Percentiles rank a stretch among this genome's conserved stretches.
phyloP scores from a whole-genome alignment of 2,113 vertebrate genomes.

The Macaca fascicularis region T2T-MFA8v1.1 NC_088380.1:40260501-40261000 shows the following conservation, averaged over 20 bases:
- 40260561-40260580: background rate
- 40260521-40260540: background rate
- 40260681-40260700: background rate
- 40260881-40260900: background rate
- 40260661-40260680: background rate
- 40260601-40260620: background rate
- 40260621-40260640: background rate
- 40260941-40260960: background rate
- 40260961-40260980: background rate
- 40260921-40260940: background rate
- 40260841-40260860: background rate
- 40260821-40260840: background rate
- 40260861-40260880: background rate
- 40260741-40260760: background rate
- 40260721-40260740: background rate
- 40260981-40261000: background rate
- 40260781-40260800: background rate
- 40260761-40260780: background rate
- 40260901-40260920: background rate
- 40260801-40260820: background rate
- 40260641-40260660: background rate
- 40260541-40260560: background rate
- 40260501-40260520: background rate
- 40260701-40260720: background rate
- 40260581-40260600: background rate